phyloP scores from a whole-genome alignment of 2,797 vertebrate genomes.

The Atherinosoma microstoma region DNA sequence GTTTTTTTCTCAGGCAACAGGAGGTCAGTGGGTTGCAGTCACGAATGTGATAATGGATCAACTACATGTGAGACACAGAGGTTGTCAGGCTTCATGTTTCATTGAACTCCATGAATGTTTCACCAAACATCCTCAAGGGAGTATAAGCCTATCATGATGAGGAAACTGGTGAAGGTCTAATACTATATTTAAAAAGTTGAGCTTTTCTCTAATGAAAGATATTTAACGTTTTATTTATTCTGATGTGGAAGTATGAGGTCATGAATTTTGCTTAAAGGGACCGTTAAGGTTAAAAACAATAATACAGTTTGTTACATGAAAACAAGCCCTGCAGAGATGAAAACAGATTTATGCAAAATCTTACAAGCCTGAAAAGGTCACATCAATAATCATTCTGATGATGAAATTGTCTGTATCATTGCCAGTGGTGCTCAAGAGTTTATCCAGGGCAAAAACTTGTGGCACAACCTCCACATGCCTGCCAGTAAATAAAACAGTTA shows the following conservation, averaged over 20 bases:
- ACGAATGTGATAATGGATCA: constrained; percentile 13
- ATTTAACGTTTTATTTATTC: background rate
- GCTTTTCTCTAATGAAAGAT: background rate
- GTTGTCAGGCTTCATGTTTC: constrained; percentile 22
- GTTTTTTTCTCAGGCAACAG: constrained; percentile 16
- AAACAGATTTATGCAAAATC: constrained; percentile 39
- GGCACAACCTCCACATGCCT: background rate
- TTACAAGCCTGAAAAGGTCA: constrained; percentile 43
- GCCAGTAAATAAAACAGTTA: background rate
- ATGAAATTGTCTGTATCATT: constrained; percentile 30
- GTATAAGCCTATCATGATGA: background rate
- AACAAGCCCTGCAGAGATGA: constrained; percentile 8
- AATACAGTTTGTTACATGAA: background rate
- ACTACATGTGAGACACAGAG: constrained; percentile 11
- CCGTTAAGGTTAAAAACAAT: background rate
- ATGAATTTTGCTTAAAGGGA: background rate
- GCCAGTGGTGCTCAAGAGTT: constrained; percentile 7
- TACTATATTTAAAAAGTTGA: constrained; percentile 1
- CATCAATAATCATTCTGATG: constrained; percentile 45
- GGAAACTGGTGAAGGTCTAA: background rate
- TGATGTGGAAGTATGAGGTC: background rate
- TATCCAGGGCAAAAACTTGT: constrained; percentile 12
- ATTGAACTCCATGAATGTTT: constrained; percentile 32
- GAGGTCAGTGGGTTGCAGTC: constrained; percentile 25
- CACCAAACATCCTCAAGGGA: constrained; percentile 6